phyloP scores from a whole-genome alignment of 2,888 invertebrate genomes.

The Acleris literana region DNA sequence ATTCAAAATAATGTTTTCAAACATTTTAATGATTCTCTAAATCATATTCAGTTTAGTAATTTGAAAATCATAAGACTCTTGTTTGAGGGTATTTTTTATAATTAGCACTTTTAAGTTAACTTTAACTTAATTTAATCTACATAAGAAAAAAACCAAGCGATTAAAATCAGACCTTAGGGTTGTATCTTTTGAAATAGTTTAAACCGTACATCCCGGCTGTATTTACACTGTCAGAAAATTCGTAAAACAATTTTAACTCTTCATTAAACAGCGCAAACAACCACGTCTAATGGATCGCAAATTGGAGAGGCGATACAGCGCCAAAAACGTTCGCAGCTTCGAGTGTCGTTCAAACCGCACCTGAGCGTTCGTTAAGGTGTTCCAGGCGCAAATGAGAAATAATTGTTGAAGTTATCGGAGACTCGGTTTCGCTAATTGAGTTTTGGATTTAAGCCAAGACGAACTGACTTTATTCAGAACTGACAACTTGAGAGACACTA shows the following conservation, averaged over 20 bases:
- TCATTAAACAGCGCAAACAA: slow-evolving; percentile 31
- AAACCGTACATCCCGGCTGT: no score
- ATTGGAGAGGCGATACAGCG: slow-evolving; percentile 35
- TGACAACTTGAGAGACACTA: slow-evolving; percentile 18
- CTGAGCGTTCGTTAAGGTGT: slow-evolving; percentile 39
- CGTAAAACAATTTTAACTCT: slow-evolving; percentile 18
- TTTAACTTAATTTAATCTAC: no score
- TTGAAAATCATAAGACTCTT: no score
- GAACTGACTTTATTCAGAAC: slow-evolving; percentile 29
- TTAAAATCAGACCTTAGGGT: no score
- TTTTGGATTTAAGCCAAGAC: slow-evolving; percentile 35
- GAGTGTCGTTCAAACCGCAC: slow-evolving; percentile 37
- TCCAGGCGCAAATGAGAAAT: slow-evolving; percentile 37
- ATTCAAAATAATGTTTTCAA: no score
- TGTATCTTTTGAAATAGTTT: no score
- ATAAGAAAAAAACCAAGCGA: no score
- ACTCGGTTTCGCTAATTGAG: slow-evolving; percentile 37
- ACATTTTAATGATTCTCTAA: no score
- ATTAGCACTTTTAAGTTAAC: no score
- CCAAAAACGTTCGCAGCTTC: slow-evolving; percentile 33
- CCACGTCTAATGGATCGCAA: slow-evolving; percentile 25
- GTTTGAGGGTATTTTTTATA: no score
- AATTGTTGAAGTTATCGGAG: slow-evolving; percentile 37
- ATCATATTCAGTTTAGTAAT: no score
- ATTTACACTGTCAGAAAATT: no score